Evolutionary conservation across 2,888 invertebrate genomes (phyloP).

Genomic region (Allacma fusca): DNA sequence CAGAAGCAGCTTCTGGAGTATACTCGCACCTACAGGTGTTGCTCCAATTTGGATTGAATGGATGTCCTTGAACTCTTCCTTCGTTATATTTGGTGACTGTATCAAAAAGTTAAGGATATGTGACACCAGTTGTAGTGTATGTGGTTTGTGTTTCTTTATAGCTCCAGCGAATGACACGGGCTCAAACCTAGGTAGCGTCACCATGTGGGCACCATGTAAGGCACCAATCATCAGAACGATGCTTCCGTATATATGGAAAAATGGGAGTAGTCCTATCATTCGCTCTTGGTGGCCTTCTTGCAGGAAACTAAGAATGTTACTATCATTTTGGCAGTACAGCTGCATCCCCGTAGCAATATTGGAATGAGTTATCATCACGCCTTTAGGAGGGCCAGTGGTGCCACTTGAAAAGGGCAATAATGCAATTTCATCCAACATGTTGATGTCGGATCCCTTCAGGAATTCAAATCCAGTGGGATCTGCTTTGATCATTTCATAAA

Average conservation of each 20-base stretch:
- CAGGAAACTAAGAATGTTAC: not conserved
- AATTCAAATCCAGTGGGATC: not conserved
- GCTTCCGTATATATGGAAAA: conserved; percentile 72
- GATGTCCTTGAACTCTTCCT: conserved; percentile 73
- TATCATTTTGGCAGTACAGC: not conserved
- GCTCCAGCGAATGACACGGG: conserved; percentile 77
- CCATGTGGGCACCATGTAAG: conserved; percentile 70
- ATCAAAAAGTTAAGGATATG: conserved; percentile 79
- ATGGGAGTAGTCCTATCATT: conserved; percentile 54
- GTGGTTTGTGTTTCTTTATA: conserved; percentile 68
- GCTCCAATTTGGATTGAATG: conserved; percentile 72
- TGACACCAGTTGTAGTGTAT: conserved; percentile 72
- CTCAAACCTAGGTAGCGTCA: conserved; percentile 68
- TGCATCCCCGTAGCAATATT: conserved; percentile 18
- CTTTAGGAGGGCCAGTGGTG: conserved; percentile 36
- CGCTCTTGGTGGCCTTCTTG: conserved; percentile 35
- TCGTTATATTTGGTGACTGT: conserved; percentile 73
- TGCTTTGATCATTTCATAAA: conserved; percentile 30
- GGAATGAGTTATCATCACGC: conserved; percentile 30
- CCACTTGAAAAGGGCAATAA: conserved; percentile 29
- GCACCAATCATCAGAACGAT: conserved; percentile 76
- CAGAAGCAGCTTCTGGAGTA: conserved; percentile 70
- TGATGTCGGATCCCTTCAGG: conserved; percentile 33
- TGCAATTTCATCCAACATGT: conserved; percentile 1
- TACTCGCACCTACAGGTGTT: conserved; percentile 69